Evolutionary conservation across 1,140 invertebrate genomes (phyloP), one percentile per base, ranked within the genome.

Genomic region (Drosophila kepulauana): DNA sequence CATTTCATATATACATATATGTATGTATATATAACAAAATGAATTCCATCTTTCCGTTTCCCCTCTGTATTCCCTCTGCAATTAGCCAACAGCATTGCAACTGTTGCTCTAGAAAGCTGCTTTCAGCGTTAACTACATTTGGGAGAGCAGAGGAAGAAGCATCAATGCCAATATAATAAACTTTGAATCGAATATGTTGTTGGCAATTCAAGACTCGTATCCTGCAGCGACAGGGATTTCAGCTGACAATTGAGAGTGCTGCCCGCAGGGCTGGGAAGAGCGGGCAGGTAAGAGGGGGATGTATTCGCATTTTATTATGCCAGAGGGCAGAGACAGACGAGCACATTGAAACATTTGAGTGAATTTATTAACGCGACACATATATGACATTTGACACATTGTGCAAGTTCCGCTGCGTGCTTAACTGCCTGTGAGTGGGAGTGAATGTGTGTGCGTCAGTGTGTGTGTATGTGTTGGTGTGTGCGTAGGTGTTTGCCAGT

Each of bases 301-400:
- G 30, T 20, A 25, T 35, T 57, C 11, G 38, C 28, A 71, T 76
- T 54, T 88, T 88, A 84, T 88, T 88, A 75, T 88, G 84, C 80
- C 79, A 79, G 64, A 69, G 79, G 80, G 85, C 51, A 33, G 28
- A 10, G 35, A 38, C 7, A 10, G 35, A 38, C 35, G 35, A 10
- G 35, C 76, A 76, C 77, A 88, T 88, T 89, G 84, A 84, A 88
- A 84, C 84, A 88, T 88, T 88, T 89, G 81, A 88, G 85, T 85
- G 85, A 88, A 88, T 88, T 88, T 88, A 88, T 88, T 88, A 88
- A 69, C 71, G 85, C 81, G 85, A 89, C 85, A 85, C 81, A 81
- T 73, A 85, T 89, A 89, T 89, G 85, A 88, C 85, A 88, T 81
- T 88, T 88, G 85, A 88, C 85, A 88, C 85, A 88, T 88, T 88